Conservation (phyloP, 2,888 invertebrate genomes). For the Tolmerus cingulatus region DNA sequence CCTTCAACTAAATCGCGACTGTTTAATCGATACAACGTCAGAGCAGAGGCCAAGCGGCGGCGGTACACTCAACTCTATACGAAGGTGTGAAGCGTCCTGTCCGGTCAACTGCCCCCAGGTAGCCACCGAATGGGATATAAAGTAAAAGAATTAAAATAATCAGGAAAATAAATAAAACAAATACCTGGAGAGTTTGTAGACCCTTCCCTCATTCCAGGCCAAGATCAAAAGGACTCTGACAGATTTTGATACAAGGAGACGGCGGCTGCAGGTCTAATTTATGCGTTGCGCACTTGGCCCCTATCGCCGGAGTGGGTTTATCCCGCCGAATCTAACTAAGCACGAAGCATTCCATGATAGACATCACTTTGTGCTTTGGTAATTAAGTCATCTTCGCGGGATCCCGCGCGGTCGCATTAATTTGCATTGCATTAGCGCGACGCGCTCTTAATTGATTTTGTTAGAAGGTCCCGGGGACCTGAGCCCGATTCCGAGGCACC, state of each 20-base stretch:
- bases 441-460: slow-evolving; percentile 31
- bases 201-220: not conserved
- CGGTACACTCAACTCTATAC: not conserved
- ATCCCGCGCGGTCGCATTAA: slow-evolving; percentile 17
- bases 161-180: not conserved
- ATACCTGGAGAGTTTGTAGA: not conserved
- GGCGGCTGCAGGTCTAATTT: not conserved
- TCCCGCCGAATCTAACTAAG: slow-evolving; percentile 17
- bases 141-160: not conserved
- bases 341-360: slow-evolving; percentile 1
- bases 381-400: slow-evolving; percentile 35
- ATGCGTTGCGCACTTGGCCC: not conserved
- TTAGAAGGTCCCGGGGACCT: not conserved
- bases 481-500: not conserved
- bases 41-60: not conserved
- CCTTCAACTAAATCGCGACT: slow-evolving; percentile 37
- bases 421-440: slow-evolving; percentile 32
- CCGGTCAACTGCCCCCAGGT: not conserved
- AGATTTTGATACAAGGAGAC: not conserved
- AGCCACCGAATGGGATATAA: not conserved
- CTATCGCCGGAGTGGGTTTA: not conserved
- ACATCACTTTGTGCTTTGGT: slow-evolving; percentile 27
- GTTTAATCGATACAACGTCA: slow-evolving; percentile 31
- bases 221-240: not conserved
- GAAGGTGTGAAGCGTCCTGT: not conserved